These are phyloP conservation scores for Diadegma fenestrale DNA, from an alignment of 2,888 invertebrate species.

Conservation along the genomic window DNA sequence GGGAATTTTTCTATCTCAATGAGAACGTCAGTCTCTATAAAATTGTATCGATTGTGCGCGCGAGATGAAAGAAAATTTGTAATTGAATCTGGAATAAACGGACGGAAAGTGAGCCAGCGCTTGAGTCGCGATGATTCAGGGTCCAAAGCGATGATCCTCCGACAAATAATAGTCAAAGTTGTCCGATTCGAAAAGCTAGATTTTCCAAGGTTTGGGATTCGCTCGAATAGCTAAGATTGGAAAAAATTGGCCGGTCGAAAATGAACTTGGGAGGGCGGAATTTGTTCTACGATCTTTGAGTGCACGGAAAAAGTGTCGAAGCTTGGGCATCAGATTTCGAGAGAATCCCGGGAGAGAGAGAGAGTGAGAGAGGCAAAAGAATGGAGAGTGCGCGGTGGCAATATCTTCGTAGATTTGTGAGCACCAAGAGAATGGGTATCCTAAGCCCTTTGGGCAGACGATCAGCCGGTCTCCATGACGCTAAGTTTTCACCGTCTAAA, in stretches of 20 bases:
- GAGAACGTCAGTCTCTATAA: neutral
- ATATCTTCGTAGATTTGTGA: constrained; percentile 79
- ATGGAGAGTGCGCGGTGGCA: constrained; percentile 73
- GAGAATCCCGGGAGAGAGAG: constrained; percentile 43
- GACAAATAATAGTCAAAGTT: constrained; percentile 77
- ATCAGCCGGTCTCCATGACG: constrained; percentile 70
- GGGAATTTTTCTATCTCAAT: neutral
- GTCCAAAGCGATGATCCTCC: constrained; percentile 72
- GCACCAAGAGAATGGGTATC: constrained; percentile 71
- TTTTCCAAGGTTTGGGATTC: constrained; percentile 14
- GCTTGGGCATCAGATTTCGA: constrained; percentile 32
- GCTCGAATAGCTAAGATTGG: neutral
- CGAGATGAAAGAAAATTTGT: neutral
- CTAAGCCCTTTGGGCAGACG: constrained; percentile 64
- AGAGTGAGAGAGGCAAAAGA: constrained; percentile 38
- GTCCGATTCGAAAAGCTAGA: constrained; percentile 10
- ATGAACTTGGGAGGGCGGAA: constrained; percentile 6
- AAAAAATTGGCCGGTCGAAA: constrained; percentile 57
- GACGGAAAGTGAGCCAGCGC: neutral
- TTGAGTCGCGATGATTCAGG: constrained; percentile 6
- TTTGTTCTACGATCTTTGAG: constrained; percentile 27
- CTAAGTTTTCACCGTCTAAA: constrained; percentile 74
- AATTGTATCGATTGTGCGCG: neutral
- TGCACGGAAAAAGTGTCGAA: constrained; percentile 58
- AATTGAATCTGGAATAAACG: neutral